phyloP scores from a whole-genome alignment of 2,113 vertebrate genomes.

The Eonycteris spelaea region DNA sequence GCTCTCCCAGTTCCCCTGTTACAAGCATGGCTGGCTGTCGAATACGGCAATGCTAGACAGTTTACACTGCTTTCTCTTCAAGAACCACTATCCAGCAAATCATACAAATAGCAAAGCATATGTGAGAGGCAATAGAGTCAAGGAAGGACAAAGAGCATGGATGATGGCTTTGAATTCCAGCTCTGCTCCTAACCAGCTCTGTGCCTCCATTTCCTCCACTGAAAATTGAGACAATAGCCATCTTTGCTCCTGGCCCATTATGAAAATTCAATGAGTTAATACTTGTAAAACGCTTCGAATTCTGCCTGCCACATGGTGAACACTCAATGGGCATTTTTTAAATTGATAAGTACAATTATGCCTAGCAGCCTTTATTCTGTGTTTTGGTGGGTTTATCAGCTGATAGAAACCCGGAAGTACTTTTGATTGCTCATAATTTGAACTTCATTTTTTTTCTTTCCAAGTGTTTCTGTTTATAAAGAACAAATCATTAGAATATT shows the following conservation, averaged over 20 bases:
- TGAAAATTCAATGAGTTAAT: not conserved
- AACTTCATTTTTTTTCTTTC: not conserved
- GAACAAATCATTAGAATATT: not conserved
- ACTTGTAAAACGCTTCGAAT: not conserved
- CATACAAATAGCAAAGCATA: not conserved
- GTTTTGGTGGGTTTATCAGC: not conserved
- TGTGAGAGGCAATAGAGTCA: not conserved
- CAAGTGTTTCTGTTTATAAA: slow-evolving; percentile 26
- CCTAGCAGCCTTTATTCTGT: not conserved
- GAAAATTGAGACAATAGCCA: not conserved
- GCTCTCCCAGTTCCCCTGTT: not conserved
- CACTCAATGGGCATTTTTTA: not conserved
- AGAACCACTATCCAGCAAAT: not conserved
- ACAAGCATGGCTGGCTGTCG: not conserved
- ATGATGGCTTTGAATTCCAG: not conserved
- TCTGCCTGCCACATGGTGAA: not conserved
- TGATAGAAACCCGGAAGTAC: not conserved
- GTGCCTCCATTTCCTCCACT: not conserved
- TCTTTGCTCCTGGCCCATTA: not conserved
- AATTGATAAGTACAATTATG: not conserved
- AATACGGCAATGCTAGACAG: not conserved
- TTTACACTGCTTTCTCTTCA: not conserved
- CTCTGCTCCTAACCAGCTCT: not conserved
- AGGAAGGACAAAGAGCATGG: not conserved
- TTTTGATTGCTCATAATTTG: slow-evolving; percentile 23